phyloP scores from a whole-genome alignment of 2,797 vertebrate genomes.

The Onychomys torridus region DNA sequence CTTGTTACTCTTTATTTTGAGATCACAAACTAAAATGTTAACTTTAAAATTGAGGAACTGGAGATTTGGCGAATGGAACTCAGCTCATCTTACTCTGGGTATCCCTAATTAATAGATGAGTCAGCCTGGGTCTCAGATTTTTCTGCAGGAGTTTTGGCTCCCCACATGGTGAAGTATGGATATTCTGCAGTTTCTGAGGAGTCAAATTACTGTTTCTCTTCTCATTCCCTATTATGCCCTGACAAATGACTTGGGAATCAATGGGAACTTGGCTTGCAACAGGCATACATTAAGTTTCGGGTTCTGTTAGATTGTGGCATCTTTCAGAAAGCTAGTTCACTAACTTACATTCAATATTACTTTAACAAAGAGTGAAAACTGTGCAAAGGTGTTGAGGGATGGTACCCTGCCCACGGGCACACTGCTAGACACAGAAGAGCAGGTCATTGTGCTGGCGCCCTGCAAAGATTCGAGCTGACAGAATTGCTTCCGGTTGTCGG shows the following conservation, averaged over 20 bases:
- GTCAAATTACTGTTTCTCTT: constrained; percentile 49
- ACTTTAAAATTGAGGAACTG: not conserved
- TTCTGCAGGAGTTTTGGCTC: constrained; percentile 1
- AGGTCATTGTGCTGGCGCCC: not conserved
- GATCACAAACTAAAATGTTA: constrained; percentile 48
- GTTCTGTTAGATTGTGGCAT: constrained; percentile 8
- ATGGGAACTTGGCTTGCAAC: constrained; percentile 55
- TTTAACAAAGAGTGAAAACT: not conserved
- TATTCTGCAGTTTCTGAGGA: not conserved
- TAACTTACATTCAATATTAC: constrained; percentile 28
- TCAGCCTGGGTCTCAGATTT: not conserved
- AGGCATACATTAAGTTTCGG: constrained; percentile 44
- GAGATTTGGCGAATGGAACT: constrained; percentile 20
- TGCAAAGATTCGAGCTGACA: not conserved
- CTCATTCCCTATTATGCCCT: constrained; percentile 6
- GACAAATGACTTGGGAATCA: constrained; percentile 59
- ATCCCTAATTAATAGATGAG: not conserved
- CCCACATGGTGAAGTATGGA: not conserved
- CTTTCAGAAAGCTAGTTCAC: constrained; percentile 53
- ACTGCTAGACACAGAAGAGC: not conserved
- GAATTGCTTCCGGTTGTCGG: not conserved
- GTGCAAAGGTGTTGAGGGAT: not conserved
- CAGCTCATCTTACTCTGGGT: not conserved
- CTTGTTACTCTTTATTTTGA: not conserved
- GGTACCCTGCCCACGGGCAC: not conserved